phyloP scores from a whole-genome alignment of 2,797 vertebrate species.

The Clarias platycephalus region DNA sequence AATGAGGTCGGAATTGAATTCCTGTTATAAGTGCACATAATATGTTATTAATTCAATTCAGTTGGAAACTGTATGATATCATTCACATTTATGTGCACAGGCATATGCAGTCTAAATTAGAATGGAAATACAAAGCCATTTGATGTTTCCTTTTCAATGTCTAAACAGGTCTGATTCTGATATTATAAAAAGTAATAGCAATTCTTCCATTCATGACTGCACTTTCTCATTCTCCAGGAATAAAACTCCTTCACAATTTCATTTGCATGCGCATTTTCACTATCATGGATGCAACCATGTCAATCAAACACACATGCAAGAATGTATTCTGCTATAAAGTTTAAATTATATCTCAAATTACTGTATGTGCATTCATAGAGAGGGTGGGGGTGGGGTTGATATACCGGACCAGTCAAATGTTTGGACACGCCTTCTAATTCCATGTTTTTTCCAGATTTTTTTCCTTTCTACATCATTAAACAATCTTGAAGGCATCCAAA shows the following conservation, averaged over 20 bases:
- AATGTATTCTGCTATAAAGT: background rate
- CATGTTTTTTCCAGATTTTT: too few relatives aligned
- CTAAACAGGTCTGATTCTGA: constrained; percentile 2
- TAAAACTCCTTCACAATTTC: background rate
- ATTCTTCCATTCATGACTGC: background rate
- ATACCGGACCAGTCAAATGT: too few relatives aligned
- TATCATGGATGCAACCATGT: background rate
- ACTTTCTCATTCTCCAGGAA: background rate
- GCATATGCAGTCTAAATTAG: background rate
- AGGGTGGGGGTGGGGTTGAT: too few relatives aligned
- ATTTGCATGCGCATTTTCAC: constrained; percentile 1
- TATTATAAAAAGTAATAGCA: background rate
- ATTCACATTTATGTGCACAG: background rate
- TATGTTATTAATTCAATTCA: background rate
- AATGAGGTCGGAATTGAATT: background rate
- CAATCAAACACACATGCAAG: background rate
- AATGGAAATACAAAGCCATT: background rate
- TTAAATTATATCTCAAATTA: background rate
- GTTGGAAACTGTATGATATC: background rate
- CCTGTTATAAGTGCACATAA: background rate
- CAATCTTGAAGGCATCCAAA: too few relatives aligned
- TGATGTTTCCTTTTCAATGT: background rate
- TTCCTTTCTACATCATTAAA: too few relatives aligned
- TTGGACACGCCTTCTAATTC: too few relatives aligned
- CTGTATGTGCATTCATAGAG: background rate